phyloP scores from a whole-genome alignment of 2,113 vertebrate genomes.

The Eidolon helvum region DNA sequence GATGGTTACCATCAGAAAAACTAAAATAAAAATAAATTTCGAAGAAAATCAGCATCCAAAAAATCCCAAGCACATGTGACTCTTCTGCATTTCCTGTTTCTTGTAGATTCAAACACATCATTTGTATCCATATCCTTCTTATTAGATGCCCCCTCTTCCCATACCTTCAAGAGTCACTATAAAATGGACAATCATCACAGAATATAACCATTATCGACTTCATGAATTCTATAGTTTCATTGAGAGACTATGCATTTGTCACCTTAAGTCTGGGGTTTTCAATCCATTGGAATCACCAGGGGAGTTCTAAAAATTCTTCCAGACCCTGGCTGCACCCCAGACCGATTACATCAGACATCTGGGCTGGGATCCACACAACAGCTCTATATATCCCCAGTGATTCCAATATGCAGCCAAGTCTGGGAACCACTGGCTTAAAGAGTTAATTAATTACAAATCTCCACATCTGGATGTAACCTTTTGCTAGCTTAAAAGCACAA shows the following conservation, averaged over 20 bases:
- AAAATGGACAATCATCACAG: not conserved
- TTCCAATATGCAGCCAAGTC: not conserved
- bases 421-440: not conserved
- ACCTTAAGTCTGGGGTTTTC: not conserved
- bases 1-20: not conserved
- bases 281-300: not conserved
- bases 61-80: not conserved
- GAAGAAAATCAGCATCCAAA: not conserved
- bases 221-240: not conserved
- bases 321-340: not conserved
- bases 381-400: not conserved
- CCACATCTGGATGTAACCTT: not conserved
- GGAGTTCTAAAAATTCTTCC: not conserved
- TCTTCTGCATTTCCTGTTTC: not conserved
- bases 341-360: not conserved
- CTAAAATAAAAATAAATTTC: not conserved
- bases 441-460: not conserved
- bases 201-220: not conserved
- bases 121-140: not conserved
- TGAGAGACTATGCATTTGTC: not conserved
- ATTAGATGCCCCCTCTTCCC: not conserved
- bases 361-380: not conserved
- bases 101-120: not conserved
- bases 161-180: not conserved
- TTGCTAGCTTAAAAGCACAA: not conserved